Conservation (phyloP, 2,113 vertebrate genomes). For the Halcyon malimbica region DNA sequence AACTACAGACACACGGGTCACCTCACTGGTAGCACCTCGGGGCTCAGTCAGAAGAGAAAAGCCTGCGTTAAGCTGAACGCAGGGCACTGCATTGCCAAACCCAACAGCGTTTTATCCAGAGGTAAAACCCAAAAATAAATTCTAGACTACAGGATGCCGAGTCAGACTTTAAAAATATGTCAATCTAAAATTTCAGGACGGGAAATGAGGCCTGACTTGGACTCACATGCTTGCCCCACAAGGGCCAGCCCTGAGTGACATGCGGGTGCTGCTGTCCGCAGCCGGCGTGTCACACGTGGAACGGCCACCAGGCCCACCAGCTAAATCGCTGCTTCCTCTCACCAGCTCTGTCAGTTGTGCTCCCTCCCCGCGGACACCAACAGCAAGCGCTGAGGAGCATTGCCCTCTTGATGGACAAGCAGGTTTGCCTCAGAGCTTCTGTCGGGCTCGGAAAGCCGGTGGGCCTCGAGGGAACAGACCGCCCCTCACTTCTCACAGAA, state of each 20-base stretch:
- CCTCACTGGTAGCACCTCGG: not conserved
- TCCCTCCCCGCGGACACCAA: not conserved
- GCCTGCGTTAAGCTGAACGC: no score
- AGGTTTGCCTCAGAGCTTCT: not conserved
- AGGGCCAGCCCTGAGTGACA: not conserved
- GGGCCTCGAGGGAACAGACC: not conserved
- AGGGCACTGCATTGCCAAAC: not conserved
- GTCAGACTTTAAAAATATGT: not conserved
- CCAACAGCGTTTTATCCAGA: not conserved
- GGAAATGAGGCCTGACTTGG: not conserved
- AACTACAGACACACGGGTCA: rapidly evolving
- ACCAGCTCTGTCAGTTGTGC: not conserved
- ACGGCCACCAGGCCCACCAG: not conserved
- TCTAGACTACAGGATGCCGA: not conserved
- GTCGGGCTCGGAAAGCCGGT: not conserved
- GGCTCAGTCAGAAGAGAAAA: not conserved
- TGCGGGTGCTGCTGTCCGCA: not conserved
- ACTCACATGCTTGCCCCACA: not conserved
- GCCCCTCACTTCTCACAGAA: not conserved
- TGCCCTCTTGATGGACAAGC: not conserved
- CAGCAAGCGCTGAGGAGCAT: not conserved
- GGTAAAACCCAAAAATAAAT: not conserved
- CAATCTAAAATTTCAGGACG: not conserved
- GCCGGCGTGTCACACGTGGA: not conserved
- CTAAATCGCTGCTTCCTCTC: not conserved